phyloP scores from a whole-genome alignment of 2,113 vertebrate genomes.

The Lophotis ruficrista region DNA sequence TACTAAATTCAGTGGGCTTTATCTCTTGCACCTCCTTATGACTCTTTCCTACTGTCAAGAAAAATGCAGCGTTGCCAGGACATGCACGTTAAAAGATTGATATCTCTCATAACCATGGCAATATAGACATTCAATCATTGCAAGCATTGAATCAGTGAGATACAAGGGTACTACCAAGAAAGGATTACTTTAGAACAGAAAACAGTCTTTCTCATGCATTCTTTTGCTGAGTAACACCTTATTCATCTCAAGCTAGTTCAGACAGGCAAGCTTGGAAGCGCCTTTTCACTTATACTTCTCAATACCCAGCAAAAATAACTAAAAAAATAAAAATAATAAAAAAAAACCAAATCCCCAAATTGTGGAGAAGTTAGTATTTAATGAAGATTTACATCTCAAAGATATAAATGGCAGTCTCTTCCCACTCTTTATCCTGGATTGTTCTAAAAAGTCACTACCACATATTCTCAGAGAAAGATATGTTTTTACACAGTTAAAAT shows the following conservation, averaged over 20 bases:
- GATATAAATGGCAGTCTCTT: background rate
- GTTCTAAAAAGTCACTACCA: background rate
- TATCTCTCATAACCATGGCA: background rate
- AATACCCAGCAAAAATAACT: background rate
- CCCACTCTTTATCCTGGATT: background rate
- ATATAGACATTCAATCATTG: background rate
- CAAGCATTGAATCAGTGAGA: background rate
- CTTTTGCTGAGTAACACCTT: slow-evolving; percentile 47
- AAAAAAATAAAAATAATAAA: background rate
- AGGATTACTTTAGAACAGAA: background rate
- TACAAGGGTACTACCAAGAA: background rate
- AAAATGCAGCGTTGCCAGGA: background rate
- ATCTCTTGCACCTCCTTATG: background rate
- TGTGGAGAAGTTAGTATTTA: background rate
- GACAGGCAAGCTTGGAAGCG: slow-evolving; percentile 1
- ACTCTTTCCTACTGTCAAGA: background rate
- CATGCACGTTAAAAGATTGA: background rate
- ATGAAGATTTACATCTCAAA: background rate
- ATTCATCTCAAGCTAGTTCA: slow-evolving; percentile 41
- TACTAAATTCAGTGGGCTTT: background rate
- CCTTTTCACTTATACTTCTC: background rate
- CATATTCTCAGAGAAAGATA: background rate
- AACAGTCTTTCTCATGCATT: slow-evolving; percentile 5
- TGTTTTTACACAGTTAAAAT: background rate
- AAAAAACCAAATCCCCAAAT: background rate